Evolutionary conservation across 2,888 invertebrate genomes (phyloP), one percentile per base, ranked within the genome.

Genomic region (Rutpela maculata): DNA sequence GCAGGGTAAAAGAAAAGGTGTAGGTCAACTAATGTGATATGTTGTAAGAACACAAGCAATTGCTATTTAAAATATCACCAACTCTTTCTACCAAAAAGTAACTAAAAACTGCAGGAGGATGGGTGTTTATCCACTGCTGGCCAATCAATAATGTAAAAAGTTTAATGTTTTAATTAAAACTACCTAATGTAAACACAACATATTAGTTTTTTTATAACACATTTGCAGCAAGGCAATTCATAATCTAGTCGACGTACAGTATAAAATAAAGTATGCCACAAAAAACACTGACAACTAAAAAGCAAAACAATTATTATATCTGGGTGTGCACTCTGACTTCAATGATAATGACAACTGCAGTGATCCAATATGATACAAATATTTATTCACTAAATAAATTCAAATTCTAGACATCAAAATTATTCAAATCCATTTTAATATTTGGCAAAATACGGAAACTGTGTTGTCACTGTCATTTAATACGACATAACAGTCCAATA

Each of bases 51-150:
- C 78, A 84, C 84, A 87, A 87, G 86, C 88, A 87, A 84, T 85
- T 85, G 83, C 85, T 83, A 85, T 85, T 87, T 89, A 89, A 89
- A 89, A 88, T 89, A 89, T 89, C 89, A 89, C 89, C 89, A 89
- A 89, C 87, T 88, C 85, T 85, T 84, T 84, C 83, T 85, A 86
- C 81, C 77, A 78, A 81, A 70, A 70, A 70, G 67, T 74, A 77
- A 80, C 74, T 74, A 82, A 80, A 83, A 84, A 84, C 81, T 83
- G 81, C 80, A 83, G 82, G 86, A 88, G 87, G 86, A 87, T 87
- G 86, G 88, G 86, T 88, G 88, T 88, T 85, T 84, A 87, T 87
- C 88, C 88, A 87, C 87, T 88, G 87, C 85, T 86, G 86, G 85
- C 85, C 85, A 87, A 84, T 84, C 79, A 76, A 82, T 78, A 74